A percentile compares a stretch with the other conserved stretches of the same genome.
Conservation (phyloP, 1,140 invertebrate genomes). For the Cataglyphis hispanica region DNA sequence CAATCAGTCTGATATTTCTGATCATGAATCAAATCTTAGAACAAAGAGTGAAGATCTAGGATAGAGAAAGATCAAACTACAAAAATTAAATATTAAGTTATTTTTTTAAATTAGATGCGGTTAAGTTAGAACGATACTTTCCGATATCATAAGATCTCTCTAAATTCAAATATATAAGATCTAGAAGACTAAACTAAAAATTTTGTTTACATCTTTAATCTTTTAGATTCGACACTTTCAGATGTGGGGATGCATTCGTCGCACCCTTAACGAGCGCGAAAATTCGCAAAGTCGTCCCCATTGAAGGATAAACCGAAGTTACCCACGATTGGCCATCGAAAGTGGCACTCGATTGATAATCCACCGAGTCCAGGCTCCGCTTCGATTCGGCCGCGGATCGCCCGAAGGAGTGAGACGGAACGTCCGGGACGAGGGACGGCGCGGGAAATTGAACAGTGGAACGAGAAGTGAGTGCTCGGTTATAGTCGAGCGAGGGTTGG, state of each 20-base stretch:
- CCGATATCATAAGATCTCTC: not conserved
- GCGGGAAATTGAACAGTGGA: slow-evolving; percentile 44
- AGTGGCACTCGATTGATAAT: slow-evolving; percentile 77
- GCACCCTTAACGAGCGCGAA: not conserved
- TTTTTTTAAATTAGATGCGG: not conserved
- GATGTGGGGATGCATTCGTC: not conserved
- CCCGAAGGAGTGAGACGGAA: slow-evolving; percentile 17
- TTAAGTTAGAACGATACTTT: not conserved
- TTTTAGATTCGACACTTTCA: not conserved
- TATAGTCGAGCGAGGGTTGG: slow-evolving; percentile 57
- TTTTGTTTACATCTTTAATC: not conserved
- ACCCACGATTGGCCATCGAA: slow-evolving; percentile 67
- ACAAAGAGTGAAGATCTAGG: too few relatives aligned
- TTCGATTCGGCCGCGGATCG: slow-evolving; percentile 68
- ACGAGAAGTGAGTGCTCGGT: slow-evolving; percentile 51
- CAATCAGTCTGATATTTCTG: not conserved
- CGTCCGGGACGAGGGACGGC: not conserved
- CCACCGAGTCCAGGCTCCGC: slow-evolving; percentile 57
- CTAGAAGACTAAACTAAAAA: not conserved
- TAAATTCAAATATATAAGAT: not conserved
- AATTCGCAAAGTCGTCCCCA: slow-evolving; percentile 36
- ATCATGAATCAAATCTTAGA: not conserved
- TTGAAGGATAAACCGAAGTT: slow-evolving; percentile 54
- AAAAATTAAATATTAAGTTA: not conserved
- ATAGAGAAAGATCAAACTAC: too few relatives aligned